A percentile compares a stretch with the other conserved stretches of the same genome.
These are phyloP conservation scores for Ceratosolen fusciceps DNA, from an alignment of 1,140 invertebrate genomes.

Conservation along the genomic window DNA sequence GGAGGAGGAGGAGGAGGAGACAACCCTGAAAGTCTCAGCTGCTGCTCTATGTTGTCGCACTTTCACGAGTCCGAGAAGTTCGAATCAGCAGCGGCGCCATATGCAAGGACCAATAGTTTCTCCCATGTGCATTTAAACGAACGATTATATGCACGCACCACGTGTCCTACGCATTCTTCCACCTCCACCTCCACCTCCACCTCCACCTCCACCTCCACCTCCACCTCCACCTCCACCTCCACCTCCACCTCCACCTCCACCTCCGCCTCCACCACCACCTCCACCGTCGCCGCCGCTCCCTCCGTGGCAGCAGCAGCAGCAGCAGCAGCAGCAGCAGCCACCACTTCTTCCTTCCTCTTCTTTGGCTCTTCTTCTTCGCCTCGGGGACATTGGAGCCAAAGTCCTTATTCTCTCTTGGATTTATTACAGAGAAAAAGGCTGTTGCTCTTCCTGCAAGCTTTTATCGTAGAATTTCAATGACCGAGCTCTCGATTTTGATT, in stretches of 20 bases:
- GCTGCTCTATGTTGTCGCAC: slow-evolving; percentile 58
- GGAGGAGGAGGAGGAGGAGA: slow-evolving; percentile 57
- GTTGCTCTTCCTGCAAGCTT: neutral
- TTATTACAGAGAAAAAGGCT: neutral
- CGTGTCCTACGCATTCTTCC: neutral
- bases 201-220: neutral
- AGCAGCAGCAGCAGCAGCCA: no score
- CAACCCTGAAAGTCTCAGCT: slow-evolving; percentile 66
- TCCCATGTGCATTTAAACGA: neutral
- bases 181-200: neutral
- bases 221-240: neutral
- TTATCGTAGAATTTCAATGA: neutral
- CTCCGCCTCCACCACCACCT: neutral
- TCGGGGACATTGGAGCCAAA: neutral
- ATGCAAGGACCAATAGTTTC: neutral
- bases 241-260: neutral
- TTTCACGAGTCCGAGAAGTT: slow-evolving; percentile 62
- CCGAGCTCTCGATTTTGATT: neutral
- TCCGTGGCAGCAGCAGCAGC: no score
- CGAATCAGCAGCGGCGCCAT: neutral
- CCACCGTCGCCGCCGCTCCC: no score
- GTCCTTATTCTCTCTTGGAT: neutral
- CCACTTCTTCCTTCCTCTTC: neutral
- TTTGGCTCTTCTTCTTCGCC: neutral
- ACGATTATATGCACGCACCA: neutral